Base-by-base conservation (phyloP, 2,113 vertebrate species). In the Hippotragus niger region DNA sequence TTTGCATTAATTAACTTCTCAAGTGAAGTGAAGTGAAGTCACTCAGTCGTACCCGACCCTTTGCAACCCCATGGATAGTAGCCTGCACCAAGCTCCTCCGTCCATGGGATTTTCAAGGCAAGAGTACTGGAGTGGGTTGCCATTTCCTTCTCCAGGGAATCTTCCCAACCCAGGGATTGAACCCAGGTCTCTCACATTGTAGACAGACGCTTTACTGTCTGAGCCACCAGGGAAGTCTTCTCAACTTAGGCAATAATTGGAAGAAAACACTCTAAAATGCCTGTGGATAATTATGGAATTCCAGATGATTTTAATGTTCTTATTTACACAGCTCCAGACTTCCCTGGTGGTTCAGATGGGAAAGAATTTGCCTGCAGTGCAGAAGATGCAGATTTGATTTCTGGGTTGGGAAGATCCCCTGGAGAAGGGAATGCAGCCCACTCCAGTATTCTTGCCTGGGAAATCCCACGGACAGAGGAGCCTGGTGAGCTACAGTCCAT, bases 211-310 rank as follows among this genome's bases (percentile, higher is more conserved):
- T 58, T 58, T 58, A 58, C 57, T 2, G 0, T 58, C 25, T 58
- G 25, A 58, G 57, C 25, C 57, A 12, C 57, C 25, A 5, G 57
- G 4, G 57, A 58, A 58, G 57, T 58, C 33, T 74, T 95, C 83
- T 97, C 47, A 94, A 45, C 74, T 86, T 87, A 83, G 36, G 95
- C 88, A 94, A 47, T n/a, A 80, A 74, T 15, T 74, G 10, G 58
- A 95, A 88, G 36, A 31, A 55, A 96, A 57, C 53, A 29, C 40
- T 89, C 8, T 21, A 95, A 85, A 94, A 88, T 93, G 31, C 43
- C 29, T 96, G 92, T 94, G 81, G 60, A 57, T 50, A 43, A 83
- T 62, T 45, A 81, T 52, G 52, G 60, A 87, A 96, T 96, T 96
- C 80, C 55, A 78, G 45, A 57, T 76, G 43, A 95, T 91, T 95